Evolutionary conservation across 2,113 vertebrate genomes (phyloP).

Genomic region (Hipposideros armiger): DNA sequence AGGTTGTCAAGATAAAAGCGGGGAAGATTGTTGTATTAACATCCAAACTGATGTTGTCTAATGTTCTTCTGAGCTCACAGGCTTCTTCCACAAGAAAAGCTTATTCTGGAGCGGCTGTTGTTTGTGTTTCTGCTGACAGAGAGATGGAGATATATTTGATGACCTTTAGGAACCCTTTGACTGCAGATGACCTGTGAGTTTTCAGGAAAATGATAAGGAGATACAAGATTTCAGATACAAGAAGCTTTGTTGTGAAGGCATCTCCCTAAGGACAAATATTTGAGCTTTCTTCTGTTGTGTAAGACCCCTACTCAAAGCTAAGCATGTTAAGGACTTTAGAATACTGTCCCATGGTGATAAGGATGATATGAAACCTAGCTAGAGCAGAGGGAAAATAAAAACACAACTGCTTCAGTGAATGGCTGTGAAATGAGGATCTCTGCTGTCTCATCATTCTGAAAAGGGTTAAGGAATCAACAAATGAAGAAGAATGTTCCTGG

Average conservation of each 20-base stretch:
- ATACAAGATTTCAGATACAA: neutral
- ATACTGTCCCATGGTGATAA: neutral
- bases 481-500: neutral
- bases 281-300: neutral
- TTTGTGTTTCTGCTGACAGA: neutral
- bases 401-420: neutral
- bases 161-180: neutral
- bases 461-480: neutral
- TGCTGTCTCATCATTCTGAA: neutral
- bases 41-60: neutral
- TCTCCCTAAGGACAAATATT: neutral
- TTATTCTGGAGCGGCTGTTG: neutral
- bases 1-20: neutral
- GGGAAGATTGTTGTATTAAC: neutral
- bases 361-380: neutral
- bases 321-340: neutral
- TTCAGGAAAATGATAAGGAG: neutral
- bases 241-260: neutral
- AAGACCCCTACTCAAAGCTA: neutral
- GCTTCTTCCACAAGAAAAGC: neutral
- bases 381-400: neutral
- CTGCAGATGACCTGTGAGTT: neutral
- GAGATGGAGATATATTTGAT: neutral
- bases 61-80: neutral
- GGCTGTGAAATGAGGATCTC: neutral